Evolutionary conservation across 1,140 invertebrate species (phyloP).

Genomic region (Chrysopa pallens): DNA sequence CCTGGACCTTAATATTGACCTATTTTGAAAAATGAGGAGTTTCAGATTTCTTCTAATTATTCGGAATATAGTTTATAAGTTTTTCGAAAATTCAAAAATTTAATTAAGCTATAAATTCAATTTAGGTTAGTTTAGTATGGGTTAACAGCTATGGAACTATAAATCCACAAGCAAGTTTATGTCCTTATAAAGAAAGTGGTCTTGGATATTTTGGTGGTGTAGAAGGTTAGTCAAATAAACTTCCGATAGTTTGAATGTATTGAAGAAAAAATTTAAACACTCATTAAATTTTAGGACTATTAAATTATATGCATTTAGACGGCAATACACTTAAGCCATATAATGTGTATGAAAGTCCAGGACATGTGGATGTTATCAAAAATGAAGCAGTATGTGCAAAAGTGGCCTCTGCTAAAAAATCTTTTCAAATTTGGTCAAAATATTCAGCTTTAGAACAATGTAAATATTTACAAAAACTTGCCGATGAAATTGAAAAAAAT

Average conservation of each 20-base stretch:
- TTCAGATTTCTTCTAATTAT: too few species aligned
- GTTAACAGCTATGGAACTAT: conserved; percentile 34
- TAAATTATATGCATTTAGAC: not conserved
- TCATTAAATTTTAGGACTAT: not conserved
- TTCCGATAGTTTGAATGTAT: not conserved
- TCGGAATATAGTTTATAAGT: too few species aligned
- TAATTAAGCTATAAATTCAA: too few species aligned
- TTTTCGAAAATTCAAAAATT: too few species aligned
- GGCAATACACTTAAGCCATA: not conserved
- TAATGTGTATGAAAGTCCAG: not conserved
- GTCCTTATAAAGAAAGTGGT: conserved; percentile 30
- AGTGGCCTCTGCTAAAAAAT: too few species aligned
- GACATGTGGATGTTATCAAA: not conserved
- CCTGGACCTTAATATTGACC: too few species aligned
- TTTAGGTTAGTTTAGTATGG: conserved; percentile 32
- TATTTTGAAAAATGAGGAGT: too few species aligned
- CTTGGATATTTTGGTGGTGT: conserved; percentile 21
- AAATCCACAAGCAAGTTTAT: conserved; percentile 29
- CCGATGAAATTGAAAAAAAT: not conserved
- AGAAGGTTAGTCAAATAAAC: conserved; percentile 14
- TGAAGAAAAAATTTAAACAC: not conserved
- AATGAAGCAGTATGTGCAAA: not conserved
- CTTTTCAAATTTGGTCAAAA: too few species aligned
- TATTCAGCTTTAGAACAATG: too few species aligned
- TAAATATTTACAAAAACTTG: too few species aligned